Conservation (phyloP, 1,140 invertebrate genomes). For the Euwallacea similis region DNA sequence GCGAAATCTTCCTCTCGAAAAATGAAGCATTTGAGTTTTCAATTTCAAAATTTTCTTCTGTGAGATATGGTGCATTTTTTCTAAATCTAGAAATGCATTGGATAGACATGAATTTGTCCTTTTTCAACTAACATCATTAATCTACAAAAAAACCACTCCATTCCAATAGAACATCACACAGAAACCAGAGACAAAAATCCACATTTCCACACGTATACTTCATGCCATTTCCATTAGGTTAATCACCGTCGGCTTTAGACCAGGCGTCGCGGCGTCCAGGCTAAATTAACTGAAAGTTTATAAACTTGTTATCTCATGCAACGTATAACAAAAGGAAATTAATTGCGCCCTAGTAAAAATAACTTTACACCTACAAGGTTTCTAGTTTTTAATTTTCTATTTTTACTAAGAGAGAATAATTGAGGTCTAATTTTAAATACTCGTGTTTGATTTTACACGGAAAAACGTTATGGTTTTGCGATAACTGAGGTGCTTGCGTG, state of each 20-base stretch:
- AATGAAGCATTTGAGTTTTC: no score
- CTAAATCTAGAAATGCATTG: no score
- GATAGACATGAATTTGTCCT: no score
- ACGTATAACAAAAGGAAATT: conserved; percentile 27
- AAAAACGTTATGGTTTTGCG: no score
- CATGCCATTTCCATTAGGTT: conserved; percentile 5
- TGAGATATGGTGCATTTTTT: no score
- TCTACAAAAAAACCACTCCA: no score
- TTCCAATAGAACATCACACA: no score
- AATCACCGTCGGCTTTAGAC: conserved; percentile 6
- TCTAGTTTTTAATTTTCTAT: conserved; percentile 27
- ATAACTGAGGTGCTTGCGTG: no score
- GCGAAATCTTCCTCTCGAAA: no score
- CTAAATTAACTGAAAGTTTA: conserved; percentile 24
- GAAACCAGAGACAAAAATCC: not conserved
- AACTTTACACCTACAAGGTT: conserved; percentile 29
- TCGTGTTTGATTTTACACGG: conserved; percentile 23
- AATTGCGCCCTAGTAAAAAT: conserved; percentile 23
- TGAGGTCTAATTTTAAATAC: conserved; percentile 22
- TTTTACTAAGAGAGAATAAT: conserved; percentile 16
- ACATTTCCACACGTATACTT: not conserved
- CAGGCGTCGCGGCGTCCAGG: not conserved
- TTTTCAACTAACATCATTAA: no score
- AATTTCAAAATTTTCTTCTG: no score
- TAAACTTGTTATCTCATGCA: conserved; percentile 25